Conservation (phyloP, 2,888 invertebrate genomes). For the Monopis laevigella region DNA sequence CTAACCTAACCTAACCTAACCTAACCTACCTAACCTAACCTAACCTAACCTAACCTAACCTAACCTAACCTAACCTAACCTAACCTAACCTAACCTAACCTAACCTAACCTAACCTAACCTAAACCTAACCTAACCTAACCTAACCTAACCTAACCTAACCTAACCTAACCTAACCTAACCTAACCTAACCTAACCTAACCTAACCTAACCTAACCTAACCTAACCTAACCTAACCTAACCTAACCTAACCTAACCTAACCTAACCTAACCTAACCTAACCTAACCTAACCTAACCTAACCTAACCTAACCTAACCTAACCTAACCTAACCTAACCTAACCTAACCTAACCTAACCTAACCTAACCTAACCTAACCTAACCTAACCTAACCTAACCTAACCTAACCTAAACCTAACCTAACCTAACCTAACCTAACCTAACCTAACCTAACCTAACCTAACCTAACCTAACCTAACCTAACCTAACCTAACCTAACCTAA, state of each 20-base stretch:
- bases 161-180: slow-evolving; percentile 16
- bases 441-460: slow-evolving; percentile 16
- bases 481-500: slow-evolving; percentile 16
- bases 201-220: slow-evolving; percentile 13
- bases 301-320: slow-evolving; percentile 16
- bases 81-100: slow-evolving; percentile 16
- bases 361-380: slow-evolving; percentile 16
- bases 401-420: slow-evolving; percentile 15
- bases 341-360: slow-evolving; percentile 16
- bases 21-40: slow-evolving; percentile 15
- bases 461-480: slow-evolving; percentile 16
- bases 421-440: slow-evolving; percentile 15
- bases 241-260: slow-evolving; percentile 13
- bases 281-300: slow-evolving; percentile 14
- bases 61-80: slow-evolving; percentile 16
- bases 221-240: slow-evolving; percentile 14
- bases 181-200: slow-evolving; percentile 14
- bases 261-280: slow-evolving; percentile 13
- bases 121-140: slow-evolving; percentile 15
- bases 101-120: slow-evolving; percentile 16
- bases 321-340: slow-evolving; percentile 16
- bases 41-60: slow-evolving; percentile 15
- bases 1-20: slow-evolving; percentile 15
- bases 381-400: slow-evolving; percentile 16
- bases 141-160: slow-evolving; percentile 15